Conservation (phyloP, 2,888 invertebrate species). For the Dolomedes plantarius region DNA sequence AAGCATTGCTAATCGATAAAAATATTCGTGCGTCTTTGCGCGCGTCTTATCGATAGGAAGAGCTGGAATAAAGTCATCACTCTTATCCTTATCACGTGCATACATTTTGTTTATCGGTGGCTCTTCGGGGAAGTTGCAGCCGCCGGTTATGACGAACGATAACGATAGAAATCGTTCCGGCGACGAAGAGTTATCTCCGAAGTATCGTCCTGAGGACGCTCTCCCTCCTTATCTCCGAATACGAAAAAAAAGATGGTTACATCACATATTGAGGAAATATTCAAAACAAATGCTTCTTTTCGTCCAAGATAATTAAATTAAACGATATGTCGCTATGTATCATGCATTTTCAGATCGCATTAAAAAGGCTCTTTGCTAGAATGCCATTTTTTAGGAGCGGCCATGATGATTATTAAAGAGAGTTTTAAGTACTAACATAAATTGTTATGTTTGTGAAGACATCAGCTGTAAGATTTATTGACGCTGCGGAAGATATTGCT, state of each 20-base stretch:
- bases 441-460: too few species aligned
- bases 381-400: too few species aligned
- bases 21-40: conserved; percentile 22
- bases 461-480: too few species aligned
- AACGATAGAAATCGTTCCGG: conserved; percentile 30
- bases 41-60: conserved; percentile 12
- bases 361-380: too few species aligned
- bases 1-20: conserved; percentile 41
- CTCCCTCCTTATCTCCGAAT: conserved; percentile 28
- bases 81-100: conserved; percentile 48
- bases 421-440: too few species aligned
- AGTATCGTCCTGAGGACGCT: neutral
- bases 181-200: conserved; percentile 43
- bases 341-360: too few species aligned
- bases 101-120: conserved; percentile 57
- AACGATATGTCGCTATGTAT: too few species aligned
- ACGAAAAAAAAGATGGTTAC: conserved; percentile 9
- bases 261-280: conserved; percentile 3
- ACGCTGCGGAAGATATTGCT: too few species aligned
- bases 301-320: too few species aligned
- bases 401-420: too few species aligned
- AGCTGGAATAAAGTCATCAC: conserved; percentile 42
- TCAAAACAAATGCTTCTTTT: neutral
- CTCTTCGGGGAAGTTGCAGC: conserved; percentile 20
- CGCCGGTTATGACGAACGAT: conserved; percentile 41